A percentile compares a stretch with the other conserved stretches of the same genome.
Conservation (phyloP, 2,113 vertebrate species). For the Cricetomys ansorgei region DNA sequence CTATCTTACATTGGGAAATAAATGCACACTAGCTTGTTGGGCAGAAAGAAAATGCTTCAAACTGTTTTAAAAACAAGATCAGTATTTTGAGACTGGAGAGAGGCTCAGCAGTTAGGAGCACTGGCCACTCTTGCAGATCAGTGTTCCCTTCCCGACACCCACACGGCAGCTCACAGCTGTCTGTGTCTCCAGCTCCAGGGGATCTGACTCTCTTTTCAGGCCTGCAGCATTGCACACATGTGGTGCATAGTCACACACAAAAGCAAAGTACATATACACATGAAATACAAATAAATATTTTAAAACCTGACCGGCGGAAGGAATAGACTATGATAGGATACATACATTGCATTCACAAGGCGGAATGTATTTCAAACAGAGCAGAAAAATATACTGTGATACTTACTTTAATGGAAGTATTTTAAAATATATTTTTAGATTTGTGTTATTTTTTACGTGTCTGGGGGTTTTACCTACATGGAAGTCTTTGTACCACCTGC, state of each 20-base stretch:
- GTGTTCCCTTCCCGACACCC: neutral
- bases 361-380: slow-evolving; percentile 13
- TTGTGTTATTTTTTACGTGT: neutral
- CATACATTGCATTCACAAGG: slow-evolving; percentile 3
- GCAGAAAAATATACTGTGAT: neutral
- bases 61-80: neutral
- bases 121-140: neutral
- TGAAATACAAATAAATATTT: neutral
- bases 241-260: neutral
- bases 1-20: slow-evolving; percentile 38
- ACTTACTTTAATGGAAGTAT: neutral
- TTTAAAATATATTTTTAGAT: neutral
- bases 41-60: slow-evolving; percentile 34
- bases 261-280: neutral
- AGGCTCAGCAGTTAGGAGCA: neutral
- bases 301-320: neutral
- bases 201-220: neutral
- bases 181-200: neutral
- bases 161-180: neutral
- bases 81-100: neutral
- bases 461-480: neutral
- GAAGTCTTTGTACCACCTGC: neutral
- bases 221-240: neutral
- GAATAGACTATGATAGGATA: neutral
- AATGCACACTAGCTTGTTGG: neutral